phyloP scores from a whole-genome alignment of 2,888 invertebrate genomes.

The Noctua fimbriata region DNA sequence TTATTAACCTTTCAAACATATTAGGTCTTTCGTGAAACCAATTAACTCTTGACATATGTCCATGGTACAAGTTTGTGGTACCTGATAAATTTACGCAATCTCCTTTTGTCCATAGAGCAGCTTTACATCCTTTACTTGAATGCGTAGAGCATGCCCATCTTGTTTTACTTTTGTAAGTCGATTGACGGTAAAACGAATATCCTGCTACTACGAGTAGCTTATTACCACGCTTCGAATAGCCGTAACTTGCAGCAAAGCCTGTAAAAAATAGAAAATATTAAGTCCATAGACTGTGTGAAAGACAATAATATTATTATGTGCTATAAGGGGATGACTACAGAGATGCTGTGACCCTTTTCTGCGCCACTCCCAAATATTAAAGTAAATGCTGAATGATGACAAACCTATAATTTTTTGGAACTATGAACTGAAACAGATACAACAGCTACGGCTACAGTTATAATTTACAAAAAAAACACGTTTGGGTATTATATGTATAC shows the following conservation, averaged over 20 bases:
- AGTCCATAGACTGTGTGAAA: neutral
- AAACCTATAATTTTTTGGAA: too few species aligned
- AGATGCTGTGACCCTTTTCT: too few species aligned
- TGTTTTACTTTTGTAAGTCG: slow-evolving; percentile 1
- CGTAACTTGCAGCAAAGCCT: slow-evolving; percentile 30
- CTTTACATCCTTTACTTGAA: slow-evolving; percentile 29
- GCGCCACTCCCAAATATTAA: too few species aligned
- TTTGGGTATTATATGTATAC: too few species aligned
- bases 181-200: slow-evolving; percentile 37
- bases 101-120: slow-evolving; percentile 17
- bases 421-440: too few species aligned
- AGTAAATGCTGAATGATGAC: too few species aligned
- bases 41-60: slow-evolving; percentile 29
- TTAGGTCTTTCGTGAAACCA: slow-evolving; percentile 35
- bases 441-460: too few species aligned
- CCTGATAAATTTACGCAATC: slow-evolving; percentile 6
- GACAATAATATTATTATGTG: too few species aligned
- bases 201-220: slow-evolving; percentile 25
- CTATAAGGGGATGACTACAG: too few species aligned
- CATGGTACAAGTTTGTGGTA: slow-evolving; percentile 11
- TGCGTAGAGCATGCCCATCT: slow-evolving; percentile 47
- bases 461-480: too few species aligned
- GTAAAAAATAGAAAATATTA: slow-evolving; percentile 7
- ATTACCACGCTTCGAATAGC: slow-evolving; percentile 39
- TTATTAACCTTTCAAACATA: neutral